A percentile compares a stretch with the other conserved stretches of the same genome.
phyloP scores from a whole-genome alignment of 2,888 invertebrate genomes.

The Folsomia candida region DNA sequence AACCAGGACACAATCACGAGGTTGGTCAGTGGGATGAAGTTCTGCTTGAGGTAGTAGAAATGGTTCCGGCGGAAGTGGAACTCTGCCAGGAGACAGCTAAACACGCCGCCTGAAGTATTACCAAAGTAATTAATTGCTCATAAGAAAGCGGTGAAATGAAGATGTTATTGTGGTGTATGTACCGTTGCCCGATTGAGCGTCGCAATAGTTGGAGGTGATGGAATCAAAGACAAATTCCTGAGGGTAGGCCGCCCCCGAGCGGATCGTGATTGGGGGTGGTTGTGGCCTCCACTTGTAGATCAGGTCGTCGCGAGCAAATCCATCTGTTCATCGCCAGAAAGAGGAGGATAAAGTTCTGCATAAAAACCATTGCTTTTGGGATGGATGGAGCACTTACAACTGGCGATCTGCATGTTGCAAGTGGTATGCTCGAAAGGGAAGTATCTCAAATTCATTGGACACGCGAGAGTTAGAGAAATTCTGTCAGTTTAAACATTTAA shows the following conservation, averaged over 20 bases:
- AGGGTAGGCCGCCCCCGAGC: background rate
- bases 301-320: conserved; percentile 10
- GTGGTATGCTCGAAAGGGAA: conserved; percentile 2
- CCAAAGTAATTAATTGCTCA: background rate
- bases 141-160: background rate
- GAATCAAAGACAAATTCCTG: background rate
- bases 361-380: no score
- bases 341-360: no score
- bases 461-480: background rate
- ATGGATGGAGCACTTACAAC: conserved; percentile 3
- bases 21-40: conserved; percentile 1
- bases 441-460: conserved; percentile 5
- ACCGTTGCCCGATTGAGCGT: background rate
- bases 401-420: conserved; percentile 1
- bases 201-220: conserved; percentile 9
- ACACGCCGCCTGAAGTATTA: background rate
- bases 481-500: background rate
- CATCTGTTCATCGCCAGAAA: conserved; percentile 3
- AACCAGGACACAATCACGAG: conserved; percentile 1
- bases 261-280: background rate
- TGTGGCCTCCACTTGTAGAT: conserved; percentile 10
- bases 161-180: background rate
- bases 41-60: background rate
- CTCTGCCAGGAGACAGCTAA: conserved; percentile 9
- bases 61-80: conserved; percentile 8